Percentiles rank a stretch among this genome's conserved stretches.
phyloP scores from a whole-genome alignment of 2,888 invertebrate species.

The Tiliacea aurago region DNA sequence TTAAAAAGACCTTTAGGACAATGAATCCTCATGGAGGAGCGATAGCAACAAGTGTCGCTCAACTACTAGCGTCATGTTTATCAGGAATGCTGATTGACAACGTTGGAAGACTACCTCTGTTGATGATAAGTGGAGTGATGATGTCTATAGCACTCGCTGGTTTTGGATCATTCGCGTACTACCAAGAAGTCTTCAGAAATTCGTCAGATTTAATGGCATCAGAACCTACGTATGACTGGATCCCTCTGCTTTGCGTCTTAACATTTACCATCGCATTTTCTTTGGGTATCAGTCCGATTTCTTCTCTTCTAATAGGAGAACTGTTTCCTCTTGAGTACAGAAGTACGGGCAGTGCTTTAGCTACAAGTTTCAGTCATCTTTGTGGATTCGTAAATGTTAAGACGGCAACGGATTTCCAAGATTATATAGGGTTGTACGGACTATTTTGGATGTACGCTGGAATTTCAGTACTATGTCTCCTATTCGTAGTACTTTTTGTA shows the following conservation, averaged over 20 bases:
- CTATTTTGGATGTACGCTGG: constrained; percentile 97
- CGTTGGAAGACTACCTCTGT: constrained; percentile 95
- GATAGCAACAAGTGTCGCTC: constrained; percentile 95
- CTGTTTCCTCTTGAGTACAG: constrained; percentile 93
- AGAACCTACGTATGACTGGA: constrained; percentile 93
- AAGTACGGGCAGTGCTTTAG: constrained; percentile 93
- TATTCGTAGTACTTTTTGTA: constrained; percentile 95
- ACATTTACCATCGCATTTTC: constrained; percentile 96
- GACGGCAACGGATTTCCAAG: constrained; percentile 95
- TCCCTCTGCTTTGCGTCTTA: constrained; percentile 95
- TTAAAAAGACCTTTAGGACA: constrained; percentile 94
- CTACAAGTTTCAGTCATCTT: constrained; percentile 96
- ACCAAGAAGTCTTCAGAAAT: constrained; percentile 91
- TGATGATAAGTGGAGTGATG: constrained; percentile 95
- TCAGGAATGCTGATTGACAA: constrained; percentile 96
- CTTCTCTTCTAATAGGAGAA: constrained; percentile 93
- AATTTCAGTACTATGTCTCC: constrained; percentile 94
- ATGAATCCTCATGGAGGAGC: constrained; percentile 96
- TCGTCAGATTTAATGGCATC: constrained; percentile 76
- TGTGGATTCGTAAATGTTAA: constrained; percentile 96
- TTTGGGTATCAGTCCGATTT: constrained; percentile 94
- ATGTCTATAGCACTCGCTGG: constrained; percentile 96
- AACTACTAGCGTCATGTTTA: constrained; percentile 94
- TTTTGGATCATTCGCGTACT: constrained; percentile 96
- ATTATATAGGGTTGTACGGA: constrained; percentile 94